These are phyloP conservation scores for Drosophila oshimai DNA, from an alignment of 1,140 invertebrate species.

Conservation along the genomic window DNA sequence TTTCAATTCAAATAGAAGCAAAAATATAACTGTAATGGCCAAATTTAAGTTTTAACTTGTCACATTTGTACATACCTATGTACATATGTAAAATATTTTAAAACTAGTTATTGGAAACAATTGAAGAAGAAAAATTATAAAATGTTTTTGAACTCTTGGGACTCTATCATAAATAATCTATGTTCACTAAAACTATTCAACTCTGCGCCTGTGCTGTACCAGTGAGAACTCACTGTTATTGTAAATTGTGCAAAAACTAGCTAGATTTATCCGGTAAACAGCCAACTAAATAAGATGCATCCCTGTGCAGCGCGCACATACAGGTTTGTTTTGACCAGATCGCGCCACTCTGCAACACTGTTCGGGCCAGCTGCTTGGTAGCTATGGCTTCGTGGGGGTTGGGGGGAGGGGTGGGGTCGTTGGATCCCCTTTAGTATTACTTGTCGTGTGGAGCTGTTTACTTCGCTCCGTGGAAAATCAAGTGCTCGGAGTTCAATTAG, in stretches of 20 bases:
- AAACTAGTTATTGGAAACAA: no score
- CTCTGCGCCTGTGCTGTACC: background rate
- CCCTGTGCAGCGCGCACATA: conserved; percentile 12
- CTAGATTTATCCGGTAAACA: background rate
- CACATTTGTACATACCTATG: no score
- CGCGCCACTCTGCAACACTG: conserved; percentile 37
- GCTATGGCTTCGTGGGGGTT: background rate
- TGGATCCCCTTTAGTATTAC: conserved; percentile 40
- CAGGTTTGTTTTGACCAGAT: conserved; percentile 46
- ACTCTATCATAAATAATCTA: no score
- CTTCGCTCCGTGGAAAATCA: conserved; percentile 8
- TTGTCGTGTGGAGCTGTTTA: conserved; percentile 37
- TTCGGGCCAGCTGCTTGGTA: conserved; percentile 37
- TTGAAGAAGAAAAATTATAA: no score
- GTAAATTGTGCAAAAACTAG: background rate
- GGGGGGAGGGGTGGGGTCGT: background rate
- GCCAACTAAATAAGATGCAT: background rate
- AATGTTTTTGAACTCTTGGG: no score
- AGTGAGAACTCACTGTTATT: background rate
- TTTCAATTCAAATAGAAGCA: no score
- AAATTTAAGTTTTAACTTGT: no score
- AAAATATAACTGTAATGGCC: no score
- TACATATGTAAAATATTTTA: no score
- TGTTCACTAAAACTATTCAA: no score
- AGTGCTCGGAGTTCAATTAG: conserved; percentile 50